Percentiles rank a stretch among this genome's conserved stretches.
Evolutionary conservation across 2,888 invertebrate species (phyloP).

Genomic region (Entomobrya proxima): DNA sequence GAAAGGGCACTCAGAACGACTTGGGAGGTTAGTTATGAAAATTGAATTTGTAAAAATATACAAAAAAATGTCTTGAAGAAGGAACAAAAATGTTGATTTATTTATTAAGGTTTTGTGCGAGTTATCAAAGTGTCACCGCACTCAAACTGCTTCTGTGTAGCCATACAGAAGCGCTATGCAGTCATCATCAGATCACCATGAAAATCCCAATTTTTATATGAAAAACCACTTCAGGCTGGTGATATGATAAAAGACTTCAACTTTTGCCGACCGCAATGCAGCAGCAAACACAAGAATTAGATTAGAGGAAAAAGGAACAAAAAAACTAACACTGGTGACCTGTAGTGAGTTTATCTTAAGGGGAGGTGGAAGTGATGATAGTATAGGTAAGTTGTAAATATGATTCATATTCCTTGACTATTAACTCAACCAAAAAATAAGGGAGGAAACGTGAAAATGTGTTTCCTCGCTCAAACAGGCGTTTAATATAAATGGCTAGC

Average conservation of each 20-base stretch:
- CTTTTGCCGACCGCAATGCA: background rate
- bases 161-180: background rate
- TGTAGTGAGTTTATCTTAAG: background rate
- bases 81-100: background rate
- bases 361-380: background rate
- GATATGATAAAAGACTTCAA: background rate
- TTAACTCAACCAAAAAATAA: slow-evolving; percentile 3
- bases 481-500: background rate
- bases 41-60: slow-evolving; percentile 5
- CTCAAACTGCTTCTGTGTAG: background rate
- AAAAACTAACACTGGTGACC: background rate
- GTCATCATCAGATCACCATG: background rate
- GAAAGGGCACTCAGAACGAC: background rate
- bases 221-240: no score
- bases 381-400: no score
- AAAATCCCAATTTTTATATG: no score
- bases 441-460: background rate
- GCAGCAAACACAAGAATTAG: background rate
- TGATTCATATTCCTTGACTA: background rate
- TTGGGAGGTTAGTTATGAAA: slow-evolving; percentile 27
- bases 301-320: background rate
- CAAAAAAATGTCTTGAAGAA: no score
- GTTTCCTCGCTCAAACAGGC: background rate
- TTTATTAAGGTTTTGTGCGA: background rate
- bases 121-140: slow-evolving; percentile 18